These are phyloP conservation scores for Campylorhamphus procurvoides DNA, from an alignment of 2,113 vertebrate species.

Conservation along the genomic window DNA sequence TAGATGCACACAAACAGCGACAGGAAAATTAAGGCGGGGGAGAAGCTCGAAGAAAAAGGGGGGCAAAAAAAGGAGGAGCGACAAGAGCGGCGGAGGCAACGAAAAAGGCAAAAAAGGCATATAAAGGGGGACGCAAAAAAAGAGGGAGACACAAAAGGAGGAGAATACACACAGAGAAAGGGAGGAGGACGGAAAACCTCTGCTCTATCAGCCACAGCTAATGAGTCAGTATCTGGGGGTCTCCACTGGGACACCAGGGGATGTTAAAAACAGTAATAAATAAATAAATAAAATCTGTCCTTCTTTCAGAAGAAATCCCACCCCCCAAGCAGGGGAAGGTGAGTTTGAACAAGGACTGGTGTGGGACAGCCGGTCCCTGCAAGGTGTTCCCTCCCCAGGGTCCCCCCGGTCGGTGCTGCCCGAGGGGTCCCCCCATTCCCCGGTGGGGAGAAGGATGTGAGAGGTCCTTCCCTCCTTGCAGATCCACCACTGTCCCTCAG, in stretches of 20 bases:
- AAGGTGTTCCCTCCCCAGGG: background rate
- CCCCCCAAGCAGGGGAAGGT: rapidly evolving
- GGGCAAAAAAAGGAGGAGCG: background rate
- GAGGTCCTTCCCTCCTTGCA: background rate
- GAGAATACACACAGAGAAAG: too few relatives aligned
- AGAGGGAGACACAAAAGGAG: background rate
- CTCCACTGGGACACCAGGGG: background rate
- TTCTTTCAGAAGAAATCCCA: background rate
- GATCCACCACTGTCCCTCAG: background rate
- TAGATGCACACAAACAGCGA: background rate
- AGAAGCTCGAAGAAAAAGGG: background rate
- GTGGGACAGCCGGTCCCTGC: background rate
- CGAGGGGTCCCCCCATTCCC: background rate
- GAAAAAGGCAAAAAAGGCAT: rapidly evolving
- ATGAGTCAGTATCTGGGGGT: rapidly evolving
- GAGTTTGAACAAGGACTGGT: rapidly evolving
- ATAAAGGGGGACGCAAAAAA: background rate
- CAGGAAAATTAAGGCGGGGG: too few relatives aligned
- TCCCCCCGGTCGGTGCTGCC: background rate
- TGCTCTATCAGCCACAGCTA: background rate
- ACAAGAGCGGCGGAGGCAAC: too few relatives aligned
- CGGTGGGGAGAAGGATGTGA: too few relatives aligned
- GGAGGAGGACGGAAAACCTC: rapidly evolving
- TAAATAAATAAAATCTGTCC: background rate
- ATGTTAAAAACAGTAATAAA: background rate